Percentiles rank a stretch among this genome's conserved stretches.
Conservation (phyloP, 64 coral and sea anemone species). For the Stylophora pistillata region DNA sequence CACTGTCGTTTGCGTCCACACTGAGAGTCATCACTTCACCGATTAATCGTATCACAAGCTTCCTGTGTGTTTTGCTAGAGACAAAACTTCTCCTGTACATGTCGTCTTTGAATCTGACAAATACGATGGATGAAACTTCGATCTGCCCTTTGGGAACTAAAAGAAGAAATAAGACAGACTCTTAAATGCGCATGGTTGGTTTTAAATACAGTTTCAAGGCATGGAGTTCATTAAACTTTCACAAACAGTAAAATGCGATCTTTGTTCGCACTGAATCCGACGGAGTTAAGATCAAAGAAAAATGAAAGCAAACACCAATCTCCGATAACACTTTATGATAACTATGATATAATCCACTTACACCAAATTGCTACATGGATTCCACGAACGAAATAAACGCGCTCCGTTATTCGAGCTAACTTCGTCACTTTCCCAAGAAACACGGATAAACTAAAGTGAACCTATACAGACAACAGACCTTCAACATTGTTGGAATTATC, state of each 20-base stretch:
- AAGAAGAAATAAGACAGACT: background rate
- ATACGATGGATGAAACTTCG: slow-evolving; percentile 75
- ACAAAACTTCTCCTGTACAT: slow-evolving; percentile 65
- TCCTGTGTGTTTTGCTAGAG: slow-evolving; percentile 46
- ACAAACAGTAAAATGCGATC: too few relatives aligned
- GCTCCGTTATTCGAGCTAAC: too few relatives aligned
- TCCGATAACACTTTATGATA: too few relatives aligned
- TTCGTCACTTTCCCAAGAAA: too few relatives aligned
- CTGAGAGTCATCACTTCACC: slow-evolving; percentile 1
- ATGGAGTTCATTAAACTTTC: too few relatives aligned
- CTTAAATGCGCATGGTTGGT: background rate
- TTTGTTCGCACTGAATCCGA: too few relatives aligned
- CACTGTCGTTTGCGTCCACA: slow-evolving; percentile 52
- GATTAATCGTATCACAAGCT: slow-evolving; percentile 52
- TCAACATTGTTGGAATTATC: background rate
- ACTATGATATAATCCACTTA: too few relatives aligned
- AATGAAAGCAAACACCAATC: too few relatives aligned
- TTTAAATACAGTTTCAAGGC: background rate
- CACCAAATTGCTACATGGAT: too few relatives aligned
- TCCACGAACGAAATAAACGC: too few relatives aligned
- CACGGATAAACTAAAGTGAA: background rate
- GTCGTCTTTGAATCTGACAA: slow-evolving; percentile 69
- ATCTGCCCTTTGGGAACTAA: slow-evolving; percentile 49
- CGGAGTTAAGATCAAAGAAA: too few relatives aligned
- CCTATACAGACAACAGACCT: background rate